These are phyloP conservation scores for Erythrocebus patas DNA, from an alignment of 2,113 vertebrate species.

Conservation along the genomic window DNA sequence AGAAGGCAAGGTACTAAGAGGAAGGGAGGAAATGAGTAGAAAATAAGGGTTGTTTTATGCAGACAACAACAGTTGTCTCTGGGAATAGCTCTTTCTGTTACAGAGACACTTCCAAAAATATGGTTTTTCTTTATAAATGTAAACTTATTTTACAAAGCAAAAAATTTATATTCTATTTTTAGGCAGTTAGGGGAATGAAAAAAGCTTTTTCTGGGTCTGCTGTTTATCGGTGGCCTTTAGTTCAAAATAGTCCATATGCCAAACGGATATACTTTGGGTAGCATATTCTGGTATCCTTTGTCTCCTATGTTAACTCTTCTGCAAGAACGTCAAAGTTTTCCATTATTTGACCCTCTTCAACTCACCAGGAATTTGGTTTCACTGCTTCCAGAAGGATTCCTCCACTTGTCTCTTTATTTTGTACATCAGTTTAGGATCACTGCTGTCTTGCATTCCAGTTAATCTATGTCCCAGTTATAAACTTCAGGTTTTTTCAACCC, in stretches of 20 bases:
- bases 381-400: background rate
- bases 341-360: background rate
- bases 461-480: background rate
- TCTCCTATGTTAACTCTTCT: background rate
- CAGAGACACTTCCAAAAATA: background rate
- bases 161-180: background rate
- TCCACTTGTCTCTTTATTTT: background rate
- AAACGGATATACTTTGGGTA: background rate
- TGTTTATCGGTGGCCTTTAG: background rate
- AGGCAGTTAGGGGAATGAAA: background rate
- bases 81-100: background rate
- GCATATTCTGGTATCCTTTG: background rate
- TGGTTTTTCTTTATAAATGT: background rate
- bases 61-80: background rate
- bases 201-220: background rate
- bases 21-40: background rate
- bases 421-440: background rate
- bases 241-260: background rate
- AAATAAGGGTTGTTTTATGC: background rate
- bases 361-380: background rate
- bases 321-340: background rate
- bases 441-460: background rate
- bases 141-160: background rate
- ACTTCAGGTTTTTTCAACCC: background rate
- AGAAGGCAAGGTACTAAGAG: background rate